phyloP scores from a whole-genome alignment of 2,888 invertebrate species.

The Beris morrisii region DNA sequence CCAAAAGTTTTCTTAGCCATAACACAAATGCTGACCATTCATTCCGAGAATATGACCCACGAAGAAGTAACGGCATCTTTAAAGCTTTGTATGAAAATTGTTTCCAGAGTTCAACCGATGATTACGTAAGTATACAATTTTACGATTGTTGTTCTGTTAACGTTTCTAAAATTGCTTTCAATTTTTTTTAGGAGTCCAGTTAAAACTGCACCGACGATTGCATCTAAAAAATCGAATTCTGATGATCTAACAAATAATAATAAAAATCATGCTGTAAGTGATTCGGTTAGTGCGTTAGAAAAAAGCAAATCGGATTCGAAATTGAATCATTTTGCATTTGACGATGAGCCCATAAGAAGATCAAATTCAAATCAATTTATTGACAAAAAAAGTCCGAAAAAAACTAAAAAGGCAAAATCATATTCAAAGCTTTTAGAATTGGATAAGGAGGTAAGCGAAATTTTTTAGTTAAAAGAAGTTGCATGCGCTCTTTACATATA shows the following conservation, averaged over 20 bases:
- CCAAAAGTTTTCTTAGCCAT: slow-evolving; percentile 74
- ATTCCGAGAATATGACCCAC: slow-evolving; percentile 56
- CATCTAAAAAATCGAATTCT: slow-evolving; percentile 35
- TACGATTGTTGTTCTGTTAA: not conserved
- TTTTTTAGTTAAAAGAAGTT: not conserved
- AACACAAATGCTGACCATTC: slow-evolving; percentile 62
- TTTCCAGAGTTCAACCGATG: slow-evolving; percentile 73
- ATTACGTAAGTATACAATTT: slow-evolving; percentile 51
- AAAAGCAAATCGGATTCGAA: slow-evolving; percentile 71
- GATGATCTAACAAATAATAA: slow-evolving; percentile 38
- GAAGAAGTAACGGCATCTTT: slow-evolving; percentile 67
- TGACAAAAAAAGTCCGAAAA: slow-evolving; percentile 52
- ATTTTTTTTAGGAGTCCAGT: slow-evolving; percentile 50
- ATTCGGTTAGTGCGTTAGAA: slow-evolving; percentile 55
- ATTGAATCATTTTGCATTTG: slow-evolving; percentile 56
- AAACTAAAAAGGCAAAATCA: slow-evolving; percentile 62
- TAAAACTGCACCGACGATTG: slow-evolving; percentile 44
- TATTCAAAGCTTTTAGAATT: slow-evolving; percentile 61
- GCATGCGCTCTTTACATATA: not conserved
- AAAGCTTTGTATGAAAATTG: slow-evolving; percentile 70
- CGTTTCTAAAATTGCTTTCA: slow-evolving; percentile 3
- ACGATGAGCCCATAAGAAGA: slow-evolving; percentile 58
- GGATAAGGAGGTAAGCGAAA: slow-evolving; percentile 56
- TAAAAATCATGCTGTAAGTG: slow-evolving; percentile 40
- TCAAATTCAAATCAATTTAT: slow-evolving; percentile 62